Evolutionary conservation across 2,797 vertebrate species (phyloP).

Genomic region (Urophycis tenuis): DNA sequence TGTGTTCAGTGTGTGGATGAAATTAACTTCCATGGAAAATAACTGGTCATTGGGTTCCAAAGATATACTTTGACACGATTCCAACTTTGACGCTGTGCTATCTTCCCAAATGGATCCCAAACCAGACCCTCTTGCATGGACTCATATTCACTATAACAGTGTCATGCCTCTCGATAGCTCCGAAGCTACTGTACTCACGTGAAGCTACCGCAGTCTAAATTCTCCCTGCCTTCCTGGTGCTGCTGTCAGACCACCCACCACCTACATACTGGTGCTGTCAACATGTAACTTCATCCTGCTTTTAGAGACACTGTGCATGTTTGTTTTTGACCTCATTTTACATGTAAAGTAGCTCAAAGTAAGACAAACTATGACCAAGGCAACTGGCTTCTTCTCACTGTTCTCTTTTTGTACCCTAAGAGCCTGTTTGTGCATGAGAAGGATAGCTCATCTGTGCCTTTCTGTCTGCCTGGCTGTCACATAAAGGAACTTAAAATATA

Average conservation of each 20-base stretch:
- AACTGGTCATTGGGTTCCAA: not conserved
- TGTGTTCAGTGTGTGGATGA: not conserved
- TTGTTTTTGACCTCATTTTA: not conserved
- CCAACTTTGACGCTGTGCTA: not conserved
- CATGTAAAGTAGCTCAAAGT: not conserved
- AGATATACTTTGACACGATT: not conserved
- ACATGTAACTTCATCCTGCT: too few relatives aligned
- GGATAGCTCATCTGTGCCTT: not conserved
- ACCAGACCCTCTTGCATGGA: not conserved
- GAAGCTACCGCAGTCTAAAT: not conserved
- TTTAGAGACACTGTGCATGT: not conserved
- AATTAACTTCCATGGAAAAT: not conserved
- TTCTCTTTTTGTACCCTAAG: not conserved
- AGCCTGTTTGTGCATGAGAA: not conserved
- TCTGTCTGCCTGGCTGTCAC: not conserved
- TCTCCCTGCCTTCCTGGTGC: not conserved
- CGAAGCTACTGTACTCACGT: too few relatives aligned
- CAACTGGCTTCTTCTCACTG: not conserved
- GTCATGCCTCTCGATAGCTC: not conserved
- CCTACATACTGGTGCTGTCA: too few relatives aligned
- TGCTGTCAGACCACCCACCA: too few relatives aligned
- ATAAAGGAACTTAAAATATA: not conserved
- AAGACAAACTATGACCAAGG: not conserved
- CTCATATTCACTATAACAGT: not conserved
- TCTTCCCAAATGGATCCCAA: not conserved